These are phyloP conservation scores for Metalampra italica DNA, from an alignment of 2,888 invertebrate genomes.

Conservation along the genomic window DNA sequence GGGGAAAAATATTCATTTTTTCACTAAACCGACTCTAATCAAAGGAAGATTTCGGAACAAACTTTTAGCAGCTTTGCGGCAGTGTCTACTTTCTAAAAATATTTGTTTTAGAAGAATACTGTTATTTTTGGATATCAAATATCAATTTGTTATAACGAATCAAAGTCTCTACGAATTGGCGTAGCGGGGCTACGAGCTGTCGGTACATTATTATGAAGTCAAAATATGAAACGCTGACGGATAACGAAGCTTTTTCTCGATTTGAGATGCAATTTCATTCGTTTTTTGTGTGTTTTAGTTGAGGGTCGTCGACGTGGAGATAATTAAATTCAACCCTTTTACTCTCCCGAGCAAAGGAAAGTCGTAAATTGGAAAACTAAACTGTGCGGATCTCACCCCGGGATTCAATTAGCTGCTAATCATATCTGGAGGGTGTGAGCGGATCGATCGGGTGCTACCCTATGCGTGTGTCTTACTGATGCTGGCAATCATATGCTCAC, in stretches of 20 bases:
- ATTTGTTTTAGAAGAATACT: conserved; percentile 6
- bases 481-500: conserved; percentile 17
- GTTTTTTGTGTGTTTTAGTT: conserved; percentile 54
- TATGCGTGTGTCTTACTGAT: conserved; percentile 42
- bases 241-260: conserved; percentile 33
- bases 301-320: conserved; percentile 50
- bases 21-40: conserved; percentile 15
- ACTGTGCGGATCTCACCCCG: conserved; percentile 73
- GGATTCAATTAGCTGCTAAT: conserved; percentile 77
- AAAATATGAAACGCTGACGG: conserved; percentile 30
- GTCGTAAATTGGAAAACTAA: conserved; percentile 78
- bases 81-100: background rate
- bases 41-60: conserved; percentile 12
- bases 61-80: conserved; percentile 4
- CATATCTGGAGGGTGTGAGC: conserved; percentile 75
- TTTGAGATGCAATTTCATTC: conserved; percentile 52
- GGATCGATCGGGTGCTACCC: conserved; percentile 64
- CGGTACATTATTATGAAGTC: conserved; percentile 16
- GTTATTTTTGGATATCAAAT: conserved; percentile 34
- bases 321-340: conserved; percentile 76
- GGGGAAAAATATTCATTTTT: conserved; percentile 12
- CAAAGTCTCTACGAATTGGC: too few relatives aligned
- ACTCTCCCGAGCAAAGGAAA: conserved; percentile 63
- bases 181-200: too few relatives aligned
- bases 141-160: conserved; percentile 25